phyloP scores from a whole-genome alignment of 1,140 invertebrate genomes.

The Lepidostoma basale region DNA sequence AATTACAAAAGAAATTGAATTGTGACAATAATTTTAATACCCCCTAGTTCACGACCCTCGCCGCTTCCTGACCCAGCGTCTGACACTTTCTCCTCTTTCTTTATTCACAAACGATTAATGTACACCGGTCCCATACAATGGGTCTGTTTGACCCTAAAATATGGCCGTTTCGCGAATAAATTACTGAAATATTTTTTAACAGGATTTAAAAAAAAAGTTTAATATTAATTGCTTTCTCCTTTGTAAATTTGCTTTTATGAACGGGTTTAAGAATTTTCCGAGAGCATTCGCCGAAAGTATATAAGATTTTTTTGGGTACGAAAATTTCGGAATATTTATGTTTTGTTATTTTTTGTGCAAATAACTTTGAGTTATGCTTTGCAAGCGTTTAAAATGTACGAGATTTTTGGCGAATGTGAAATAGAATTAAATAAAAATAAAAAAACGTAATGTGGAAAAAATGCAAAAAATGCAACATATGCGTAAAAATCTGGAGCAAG shows the following conservation, averaged over 20 bases:
- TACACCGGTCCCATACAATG: not conserved
- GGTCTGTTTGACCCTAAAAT: slow-evolving; percentile 11
- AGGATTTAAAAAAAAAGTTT: slow-evolving; percentile 8
- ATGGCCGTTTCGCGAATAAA: not conserved
- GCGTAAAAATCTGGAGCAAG: too few species aligned
- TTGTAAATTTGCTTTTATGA: not conserved
- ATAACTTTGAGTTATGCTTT: too few species aligned
- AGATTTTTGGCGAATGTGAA: too few species aligned
- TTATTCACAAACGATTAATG: slow-evolving; percentile 8
- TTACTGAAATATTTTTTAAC: not conserved
- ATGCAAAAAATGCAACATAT: too few species aligned
- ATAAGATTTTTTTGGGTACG: too few species aligned
- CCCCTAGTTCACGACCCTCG: not conserved
- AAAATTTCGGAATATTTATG: too few species aligned
- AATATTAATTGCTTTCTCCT: not conserved
- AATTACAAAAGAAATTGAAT: slow-evolving; percentile 14
- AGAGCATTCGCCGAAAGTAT: too few species aligned
- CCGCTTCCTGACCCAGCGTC: not conserved
- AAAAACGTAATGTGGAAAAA: too few species aligned
- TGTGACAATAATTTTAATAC: slow-evolving; percentile 2
- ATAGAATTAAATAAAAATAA: too few species aligned
- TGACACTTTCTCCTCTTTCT: not conserved
- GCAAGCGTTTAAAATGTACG: too few species aligned
- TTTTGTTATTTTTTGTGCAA: too few species aligned
- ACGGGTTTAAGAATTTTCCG: not conserved